Evolutionary conservation across 2,888 invertebrate genomes (phyloP).

Genomic region (Helicoverpa assulta): DNA sequence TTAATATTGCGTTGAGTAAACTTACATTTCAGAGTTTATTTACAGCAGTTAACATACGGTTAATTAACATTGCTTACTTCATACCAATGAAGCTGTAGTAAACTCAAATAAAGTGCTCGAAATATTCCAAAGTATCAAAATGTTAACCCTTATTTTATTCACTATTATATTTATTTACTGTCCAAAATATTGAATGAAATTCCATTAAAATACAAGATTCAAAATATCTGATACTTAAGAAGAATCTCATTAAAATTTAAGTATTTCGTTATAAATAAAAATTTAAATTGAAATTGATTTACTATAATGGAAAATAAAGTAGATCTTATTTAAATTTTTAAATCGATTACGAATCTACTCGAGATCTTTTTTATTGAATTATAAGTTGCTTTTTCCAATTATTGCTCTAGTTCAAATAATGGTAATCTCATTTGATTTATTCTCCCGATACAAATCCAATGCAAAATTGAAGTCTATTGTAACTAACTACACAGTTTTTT

Average conservation of each 20-base stretch:
- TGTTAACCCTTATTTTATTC: background rate
- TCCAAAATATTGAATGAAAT: background rate
- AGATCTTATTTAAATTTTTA: constrained; percentile 22
- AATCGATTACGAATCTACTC: constrained; percentile 15
- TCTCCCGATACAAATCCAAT: background rate
- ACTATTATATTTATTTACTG: background rate
- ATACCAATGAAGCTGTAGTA: background rate
- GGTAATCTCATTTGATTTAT: background rate
- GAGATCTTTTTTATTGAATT: constrained; percentile 19
- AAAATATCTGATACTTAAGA: constrained; percentile 7
- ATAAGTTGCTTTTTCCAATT: constrained; percentile 3
- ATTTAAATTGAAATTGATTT: constrained; percentile 35
- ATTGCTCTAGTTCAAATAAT: background rate
- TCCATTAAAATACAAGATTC: background rate
- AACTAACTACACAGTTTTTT: too few species aligned
- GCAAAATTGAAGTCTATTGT: too few species aligned
- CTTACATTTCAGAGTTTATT: background rate
- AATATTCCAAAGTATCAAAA: constrained; percentile 6
- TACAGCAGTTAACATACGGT: background rate
- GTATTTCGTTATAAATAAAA: constrained; percentile 25
- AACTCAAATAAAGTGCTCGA: background rate
- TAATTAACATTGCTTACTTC: constrained; percentile 10
- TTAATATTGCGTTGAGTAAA: background rate
- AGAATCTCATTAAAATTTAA: constrained; percentile 19
- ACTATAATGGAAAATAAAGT: constrained; percentile 25